Base-by-base conservation (phyloP, 2,888 invertebrate genomes). In the Loripinus fragilis region DNA sequence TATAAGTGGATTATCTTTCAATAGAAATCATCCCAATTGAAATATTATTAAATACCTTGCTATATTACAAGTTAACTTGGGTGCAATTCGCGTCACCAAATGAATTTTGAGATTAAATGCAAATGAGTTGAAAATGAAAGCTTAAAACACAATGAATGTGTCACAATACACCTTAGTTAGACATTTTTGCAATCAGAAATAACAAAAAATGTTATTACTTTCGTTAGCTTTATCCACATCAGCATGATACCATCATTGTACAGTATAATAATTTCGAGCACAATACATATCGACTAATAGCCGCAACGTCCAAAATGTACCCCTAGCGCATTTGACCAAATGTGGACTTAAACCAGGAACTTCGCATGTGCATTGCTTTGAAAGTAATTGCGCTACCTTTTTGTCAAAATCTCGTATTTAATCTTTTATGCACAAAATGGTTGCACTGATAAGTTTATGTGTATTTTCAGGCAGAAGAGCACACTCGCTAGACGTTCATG, bases 151-250 rank as follows among this genome's bases (percentile, higher is more conserved):
- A 79, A 76, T 77, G 65, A 65, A 7, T 33, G 65, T 23, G 7
- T 60, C 17, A 65, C 65, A 65, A 65, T 41, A 17, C 65, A 33
- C 25, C 23, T 52, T 52, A 52, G 52, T 52, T 52, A 52, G 52
- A 52, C 52, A 52, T 25, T 52, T 52, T 52, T 25, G 52, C 78
- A 78, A 81, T 81, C 78, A 76, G 81, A 81, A 81, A 78, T 66
- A 76, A 70, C 66, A 75, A 78, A 81, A 78, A 76, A 7, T 38
- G 71, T 74, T 76, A 78, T 80, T 80, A 80, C 78, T 78, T 78
- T 74, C 65, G 48, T 42, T n/a, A 10, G 67, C 73, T 70, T 75
- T 80, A 78, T 78, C 50, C 75, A 80, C 75, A 75, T 20, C 45
- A 45, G 45, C 45, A 20, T 45, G 45, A 3, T 20, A 17, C 20